Conservation (phyloP, 2,797 vertebrate species). For the Trachops cirrhosus region DNA sequence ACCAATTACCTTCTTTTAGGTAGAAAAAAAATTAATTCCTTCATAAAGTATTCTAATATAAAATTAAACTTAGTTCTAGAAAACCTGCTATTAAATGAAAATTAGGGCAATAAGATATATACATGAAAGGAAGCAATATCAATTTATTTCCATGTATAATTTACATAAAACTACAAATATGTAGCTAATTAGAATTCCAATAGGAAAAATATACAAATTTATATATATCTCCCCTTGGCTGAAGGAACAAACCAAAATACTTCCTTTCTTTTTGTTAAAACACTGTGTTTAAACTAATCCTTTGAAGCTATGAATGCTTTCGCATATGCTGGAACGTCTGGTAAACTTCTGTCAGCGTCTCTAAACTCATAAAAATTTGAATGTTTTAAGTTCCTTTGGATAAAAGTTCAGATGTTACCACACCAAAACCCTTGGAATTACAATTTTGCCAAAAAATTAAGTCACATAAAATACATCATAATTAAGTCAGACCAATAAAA, state of each 20-base stretch:
- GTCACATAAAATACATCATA: neutral
- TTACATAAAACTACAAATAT: constrained; percentile 1
- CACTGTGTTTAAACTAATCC: neutral
- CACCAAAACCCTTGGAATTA: neutral
- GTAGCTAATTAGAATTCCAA: neutral
- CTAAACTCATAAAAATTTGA: neutral
- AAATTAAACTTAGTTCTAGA: neutral
- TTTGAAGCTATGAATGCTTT: neutral
- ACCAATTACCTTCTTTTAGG: neutral
- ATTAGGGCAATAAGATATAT: neutral
- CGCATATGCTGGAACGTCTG: neutral
- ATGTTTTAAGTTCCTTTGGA: neutral
- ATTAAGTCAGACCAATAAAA: constrained; percentile 39
- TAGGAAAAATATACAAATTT: neutral
- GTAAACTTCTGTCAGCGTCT: neutral
- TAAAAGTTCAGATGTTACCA: neutral
- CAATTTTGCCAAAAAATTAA: neutral
- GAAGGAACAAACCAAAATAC: neutral
- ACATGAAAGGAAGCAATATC: neutral
- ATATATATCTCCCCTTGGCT: neutral
- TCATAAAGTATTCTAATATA: constrained; percentile 27
- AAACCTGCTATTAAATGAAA: neutral
- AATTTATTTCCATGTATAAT: neutral
- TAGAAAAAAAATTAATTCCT: neutral
- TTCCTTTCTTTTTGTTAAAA: constrained; percentile 31